These are phyloP conservation scores for Heliconius nattereri DNA, from an alignment of 1,140 invertebrate species.

Conservation along the genomic window DNA sequence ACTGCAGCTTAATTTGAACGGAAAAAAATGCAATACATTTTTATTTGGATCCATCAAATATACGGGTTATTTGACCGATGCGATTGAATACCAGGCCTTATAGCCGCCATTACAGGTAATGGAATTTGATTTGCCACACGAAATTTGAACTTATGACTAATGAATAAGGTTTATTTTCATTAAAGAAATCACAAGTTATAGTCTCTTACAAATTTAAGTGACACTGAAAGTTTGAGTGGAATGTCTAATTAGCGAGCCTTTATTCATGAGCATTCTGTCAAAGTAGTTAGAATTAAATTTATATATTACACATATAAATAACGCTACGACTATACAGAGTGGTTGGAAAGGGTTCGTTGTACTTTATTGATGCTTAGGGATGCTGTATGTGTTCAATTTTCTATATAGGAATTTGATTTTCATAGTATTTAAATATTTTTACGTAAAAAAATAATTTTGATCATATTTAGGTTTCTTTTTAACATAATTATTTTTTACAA, in stretches of 20 bases:
- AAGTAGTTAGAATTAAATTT: conserved; percentile 12
- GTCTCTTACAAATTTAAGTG: conserved; percentile 27
- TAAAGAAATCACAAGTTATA: background rate
- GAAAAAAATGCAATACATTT: conserved; percentile 10
- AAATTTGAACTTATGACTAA: background rate
- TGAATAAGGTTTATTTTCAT: background rate
- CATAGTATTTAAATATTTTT: too few species aligned
- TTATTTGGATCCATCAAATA: background rate
- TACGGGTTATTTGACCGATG: conserved; percentile 12
- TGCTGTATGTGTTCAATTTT: too few species aligned
- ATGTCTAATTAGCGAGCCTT: conserved; percentile 25
- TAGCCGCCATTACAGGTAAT: conserved; percentile 9
- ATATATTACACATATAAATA: conserved; percentile 10
- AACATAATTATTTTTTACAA: too few species aligned
- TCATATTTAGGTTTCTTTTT: too few species aligned
- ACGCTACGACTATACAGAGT: background rate
- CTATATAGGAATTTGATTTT: too few species aligned
- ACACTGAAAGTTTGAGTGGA: conserved; percentile 28
- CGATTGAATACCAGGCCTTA: conserved; percentile 14
- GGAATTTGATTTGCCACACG: conserved; percentile 3
- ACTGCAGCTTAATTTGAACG: background rate
- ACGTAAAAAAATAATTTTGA: too few species aligned
- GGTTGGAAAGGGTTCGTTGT: background rate
- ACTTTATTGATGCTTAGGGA: background rate
- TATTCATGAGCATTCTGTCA: conserved; percentile 12